Conservation (phyloP, 2,113 vertebrate species). For the Erinaceus europaeus region DNA sequence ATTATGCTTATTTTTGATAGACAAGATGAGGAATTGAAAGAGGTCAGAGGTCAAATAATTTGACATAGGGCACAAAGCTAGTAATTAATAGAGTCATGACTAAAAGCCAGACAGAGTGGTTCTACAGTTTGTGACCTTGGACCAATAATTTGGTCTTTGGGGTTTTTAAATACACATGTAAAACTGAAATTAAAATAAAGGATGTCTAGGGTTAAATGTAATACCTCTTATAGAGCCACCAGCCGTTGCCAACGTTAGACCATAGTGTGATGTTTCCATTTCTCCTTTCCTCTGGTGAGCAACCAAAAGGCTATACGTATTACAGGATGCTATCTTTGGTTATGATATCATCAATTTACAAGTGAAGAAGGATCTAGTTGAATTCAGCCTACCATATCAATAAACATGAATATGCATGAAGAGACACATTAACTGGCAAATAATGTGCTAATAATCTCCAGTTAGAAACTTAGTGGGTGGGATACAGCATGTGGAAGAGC, state of each 20-base stretch:
- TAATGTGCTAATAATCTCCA: not conserved
- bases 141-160: not conserved
- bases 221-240: not conserved
- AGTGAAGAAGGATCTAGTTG: not conserved
- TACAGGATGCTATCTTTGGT: not conserved
- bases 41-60: not conserved
- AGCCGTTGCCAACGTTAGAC: not conserved
- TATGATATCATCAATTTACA: constrained; percentile 2
- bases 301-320: not conserved
- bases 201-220: not conserved
- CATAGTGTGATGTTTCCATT: not conserved
- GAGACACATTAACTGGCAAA: constrained; percentile 17
- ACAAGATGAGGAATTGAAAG: constrained; percentile 16
- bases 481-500: not conserved
- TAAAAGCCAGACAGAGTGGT: not conserved
- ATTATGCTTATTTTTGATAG: not conserved
- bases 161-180: not conserved
- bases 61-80: not conserved
- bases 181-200: constrained; percentile 10
- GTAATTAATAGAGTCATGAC: not conserved
- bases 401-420: not conserved
- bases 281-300: not conserved
- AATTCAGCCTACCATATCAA: not conserved
- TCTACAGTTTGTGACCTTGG: not conserved
- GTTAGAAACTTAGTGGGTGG: constrained; percentile 11